These are phyloP conservation scores for Sycobia sp. DNA, from an alignment of 1,140 invertebrate genomes.

Conservation along the genomic window DNA sequence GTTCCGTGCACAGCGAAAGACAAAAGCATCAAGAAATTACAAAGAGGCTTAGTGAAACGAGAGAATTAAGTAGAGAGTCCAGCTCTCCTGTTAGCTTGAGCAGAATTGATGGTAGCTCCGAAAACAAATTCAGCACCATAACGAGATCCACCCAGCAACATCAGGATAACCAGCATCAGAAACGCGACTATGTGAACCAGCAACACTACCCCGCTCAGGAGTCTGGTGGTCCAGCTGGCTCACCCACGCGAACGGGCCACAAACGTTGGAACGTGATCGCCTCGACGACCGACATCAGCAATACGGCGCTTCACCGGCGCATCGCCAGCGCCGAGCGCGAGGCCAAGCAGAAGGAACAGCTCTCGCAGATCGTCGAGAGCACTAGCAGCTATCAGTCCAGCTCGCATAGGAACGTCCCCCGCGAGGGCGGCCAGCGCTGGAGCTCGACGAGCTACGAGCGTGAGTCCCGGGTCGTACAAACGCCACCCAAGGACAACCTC, in stretches of 20 bases:
- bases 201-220: not conserved
- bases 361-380: conserved; percentile 63
- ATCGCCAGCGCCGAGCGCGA: conserved; percentile 25
- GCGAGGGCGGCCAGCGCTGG: conserved; percentile 57
- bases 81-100: not conserved
- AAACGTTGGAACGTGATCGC: conserved; percentile 76
- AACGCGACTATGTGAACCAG: conserved; percentile 51
- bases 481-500: conserved; percentile 66
- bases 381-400: conserved; percentile 50
- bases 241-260: conserved; percentile 57
- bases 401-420: conserved; percentile 53
- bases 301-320: conserved; percentile 78
- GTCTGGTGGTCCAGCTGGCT: conserved; percentile 30
- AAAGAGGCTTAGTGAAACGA: conserved; percentile 30
- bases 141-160: conserved; percentile 17
- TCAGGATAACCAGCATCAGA: conserved; percentile 32
- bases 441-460: conserved; percentile 58
- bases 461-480: conserved; percentile 62
- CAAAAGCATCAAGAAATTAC: conserved; percentile 64
- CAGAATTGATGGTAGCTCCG: conserved; percentile 44
- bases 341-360: not conserved
- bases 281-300: conserved; percentile 71
- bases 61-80: not conserved
- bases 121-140: conserved; percentile 59
- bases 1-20: too few species aligned